Evolutionary conservation across 2,888 invertebrate species (phyloP).

Genomic region (Melanophora roralis): DNA sequence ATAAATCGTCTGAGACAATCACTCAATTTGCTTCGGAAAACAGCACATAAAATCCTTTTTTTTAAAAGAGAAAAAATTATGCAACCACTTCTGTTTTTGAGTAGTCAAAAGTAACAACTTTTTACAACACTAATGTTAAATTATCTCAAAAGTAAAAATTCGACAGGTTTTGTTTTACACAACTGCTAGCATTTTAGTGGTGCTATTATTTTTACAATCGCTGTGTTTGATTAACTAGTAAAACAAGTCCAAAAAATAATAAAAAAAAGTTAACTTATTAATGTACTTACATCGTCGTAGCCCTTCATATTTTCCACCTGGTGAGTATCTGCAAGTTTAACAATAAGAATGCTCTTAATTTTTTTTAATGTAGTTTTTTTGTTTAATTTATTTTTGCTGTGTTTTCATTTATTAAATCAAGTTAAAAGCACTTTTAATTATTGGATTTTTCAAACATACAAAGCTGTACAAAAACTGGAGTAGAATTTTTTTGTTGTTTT

Average conservation of each 20-base stretch:
- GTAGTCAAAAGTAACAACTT: no score
- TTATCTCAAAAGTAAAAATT: no score
- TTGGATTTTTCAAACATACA: conserved; percentile 1
- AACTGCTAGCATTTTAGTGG: no score
- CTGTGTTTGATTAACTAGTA: neutral
- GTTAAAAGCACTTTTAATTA: conserved; percentile 17
- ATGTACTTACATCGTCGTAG: conserved; percentile 75
- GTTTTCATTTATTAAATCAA: neutral
- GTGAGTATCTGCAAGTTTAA: conserved; percentile 63
- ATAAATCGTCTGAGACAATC: no score
- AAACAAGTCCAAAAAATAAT: neutral
- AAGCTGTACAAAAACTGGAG: neutral
- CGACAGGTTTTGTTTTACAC: no score
- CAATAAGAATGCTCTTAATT: conserved; percentile 1
- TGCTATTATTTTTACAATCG: no score
- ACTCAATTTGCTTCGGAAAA: no score
- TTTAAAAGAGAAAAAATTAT: no score
- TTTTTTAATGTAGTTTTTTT: neutral
- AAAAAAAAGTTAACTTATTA: neutral
- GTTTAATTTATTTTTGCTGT: neutral
- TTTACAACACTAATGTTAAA: no score
- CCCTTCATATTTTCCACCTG: conserved; percentile 73
- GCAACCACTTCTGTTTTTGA: no score
- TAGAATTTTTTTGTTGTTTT: neutral
- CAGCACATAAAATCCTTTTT: no score